A percentile compares a stretch with the other conserved stretches of the same genome.
Evolutionary conservation across 2,888 invertebrate genomes (phyloP).

Genomic region (Entomobrya proxima): DNA sequence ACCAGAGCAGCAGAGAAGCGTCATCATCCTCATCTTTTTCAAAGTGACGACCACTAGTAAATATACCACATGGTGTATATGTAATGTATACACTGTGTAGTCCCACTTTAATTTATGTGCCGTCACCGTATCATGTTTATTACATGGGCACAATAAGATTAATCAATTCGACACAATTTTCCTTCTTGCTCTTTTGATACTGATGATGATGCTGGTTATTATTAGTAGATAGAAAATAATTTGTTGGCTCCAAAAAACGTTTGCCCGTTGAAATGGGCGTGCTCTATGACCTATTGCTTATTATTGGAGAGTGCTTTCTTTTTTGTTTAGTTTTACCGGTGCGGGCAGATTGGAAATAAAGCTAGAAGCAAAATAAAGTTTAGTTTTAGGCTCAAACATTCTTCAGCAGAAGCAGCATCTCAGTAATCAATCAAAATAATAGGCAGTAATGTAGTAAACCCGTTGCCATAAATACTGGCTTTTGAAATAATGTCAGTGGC

Average conservation of each 20-base stretch:
- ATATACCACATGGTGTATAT: too few relatives aligned
- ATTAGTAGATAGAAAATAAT: neutral
- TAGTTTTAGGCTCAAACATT: too few relatives aligned
- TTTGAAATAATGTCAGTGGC: neutral
- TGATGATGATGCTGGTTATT: neutral
- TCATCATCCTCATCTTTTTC: neutral
- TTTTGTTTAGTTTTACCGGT: neutral
- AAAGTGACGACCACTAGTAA: neutral
- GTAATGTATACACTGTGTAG: neutral
- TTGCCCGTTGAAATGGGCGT: constrained; percentile 35
- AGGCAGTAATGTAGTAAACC: neutral
- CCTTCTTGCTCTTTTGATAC: neutral
- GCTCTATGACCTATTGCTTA: constrained; percentile 60
- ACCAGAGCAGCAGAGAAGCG: constrained; percentile 9
- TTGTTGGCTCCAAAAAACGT: neutral
- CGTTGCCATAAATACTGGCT: neutral
- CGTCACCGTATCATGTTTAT: constrained; percentile 38
- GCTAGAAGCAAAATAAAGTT: neutral
- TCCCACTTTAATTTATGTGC: constrained; percentile 36
- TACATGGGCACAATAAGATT: constrained; percentile 30
- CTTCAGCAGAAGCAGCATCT: neutral
- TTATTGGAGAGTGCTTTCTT: neutral
- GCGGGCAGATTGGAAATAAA: neutral
- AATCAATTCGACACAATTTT: constrained; percentile 41
- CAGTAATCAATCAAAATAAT: constrained; percentile 25